Percentiles rank a stretch among this genome's conserved stretches.
Evolutionary conservation across 2,888 invertebrate species (phyloP).

Genomic region (Spisula solida): DNA sequence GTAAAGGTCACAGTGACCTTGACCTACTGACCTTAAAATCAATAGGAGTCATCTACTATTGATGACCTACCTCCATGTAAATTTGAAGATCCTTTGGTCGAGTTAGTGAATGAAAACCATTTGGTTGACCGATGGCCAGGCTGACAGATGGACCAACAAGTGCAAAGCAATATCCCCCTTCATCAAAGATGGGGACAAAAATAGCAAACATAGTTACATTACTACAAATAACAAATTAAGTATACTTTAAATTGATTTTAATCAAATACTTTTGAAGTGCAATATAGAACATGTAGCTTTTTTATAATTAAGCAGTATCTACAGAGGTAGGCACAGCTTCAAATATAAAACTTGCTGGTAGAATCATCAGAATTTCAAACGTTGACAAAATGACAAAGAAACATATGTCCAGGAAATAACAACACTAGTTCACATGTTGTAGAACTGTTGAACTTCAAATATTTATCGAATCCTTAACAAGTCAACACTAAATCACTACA

Average conservation of each 20-base stretch:
- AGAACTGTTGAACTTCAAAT: not conserved
- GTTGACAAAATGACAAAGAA: not conserved
- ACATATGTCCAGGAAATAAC: not conserved
- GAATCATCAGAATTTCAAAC: not conserved
- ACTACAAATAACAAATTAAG: not conserved
- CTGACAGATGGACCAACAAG: no score
- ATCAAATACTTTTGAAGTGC: slow-evolving; percentile 10
- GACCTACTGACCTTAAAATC: no score
- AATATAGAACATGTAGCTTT: slow-evolving; percentile 1
- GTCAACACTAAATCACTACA: slow-evolving; percentile 30
- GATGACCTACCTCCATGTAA: no score
- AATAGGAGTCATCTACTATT: no score
- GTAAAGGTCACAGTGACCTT: no score
- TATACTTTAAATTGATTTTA: not conserved
- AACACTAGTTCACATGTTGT: not conserved
- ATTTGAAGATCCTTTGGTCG: no score
- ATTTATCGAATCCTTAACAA: not conserved
- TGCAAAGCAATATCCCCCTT: no score
- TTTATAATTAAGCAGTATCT: not conserved
- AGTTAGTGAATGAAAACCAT: no score
- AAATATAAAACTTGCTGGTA: not conserved
- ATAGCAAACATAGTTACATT: not conserved
- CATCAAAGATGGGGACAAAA: not conserved
- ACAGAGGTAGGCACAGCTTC: not conserved
- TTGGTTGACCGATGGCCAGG: no score